Conservation (phyloP, 2,797 vertebrate genomes). For the Poeciliopsis paucimaculata region DNA sequence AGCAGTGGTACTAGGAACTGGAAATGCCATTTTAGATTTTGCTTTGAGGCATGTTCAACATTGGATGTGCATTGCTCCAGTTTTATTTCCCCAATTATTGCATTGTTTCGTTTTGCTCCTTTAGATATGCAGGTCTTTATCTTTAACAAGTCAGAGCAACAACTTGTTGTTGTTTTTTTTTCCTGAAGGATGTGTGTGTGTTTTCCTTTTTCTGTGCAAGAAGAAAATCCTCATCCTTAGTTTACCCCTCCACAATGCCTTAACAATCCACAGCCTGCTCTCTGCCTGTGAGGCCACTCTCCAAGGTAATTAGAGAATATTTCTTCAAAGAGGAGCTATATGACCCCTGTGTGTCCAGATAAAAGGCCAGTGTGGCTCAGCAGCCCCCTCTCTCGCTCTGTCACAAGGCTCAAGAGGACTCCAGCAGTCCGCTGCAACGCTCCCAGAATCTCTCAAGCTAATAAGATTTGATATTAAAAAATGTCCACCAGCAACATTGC, state of each 20-base stretch:
- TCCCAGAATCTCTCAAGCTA: constrained; percentile 78
- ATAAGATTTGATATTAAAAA: constrained; percentile 86
- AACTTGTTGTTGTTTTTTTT: constrained; percentile 18
- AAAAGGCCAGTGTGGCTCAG: constrained; percentile 80
- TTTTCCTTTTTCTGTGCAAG: constrained; percentile 45
- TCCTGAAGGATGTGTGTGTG: constrained; percentile 5
- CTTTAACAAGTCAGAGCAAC: constrained; percentile 68
- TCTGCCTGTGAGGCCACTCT: constrained; percentile 81
- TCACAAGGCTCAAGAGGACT: constrained; percentile 79
- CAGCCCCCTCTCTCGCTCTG: constrained; percentile 64
- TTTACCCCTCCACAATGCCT: constrained; percentile 77
- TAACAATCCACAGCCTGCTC: constrained; percentile 75
- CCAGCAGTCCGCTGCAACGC: constrained; percentile 73
- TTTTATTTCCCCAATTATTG: constrained; percentile 36
- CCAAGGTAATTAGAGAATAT: constrained; percentile 87
- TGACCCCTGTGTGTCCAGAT: constrained; percentile 81
- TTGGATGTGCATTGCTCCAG: constrained; percentile 17
- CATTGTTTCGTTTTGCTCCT: constrained; percentile 56
- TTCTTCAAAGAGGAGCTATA: constrained; percentile 86
- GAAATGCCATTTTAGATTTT: not conserved
- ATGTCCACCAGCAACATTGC: constrained; percentile 77
- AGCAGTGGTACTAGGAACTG: constrained; percentile 9
- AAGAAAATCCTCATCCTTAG: constrained; percentile 79
- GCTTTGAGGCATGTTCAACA: constrained; percentile 31
- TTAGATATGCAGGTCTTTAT: constrained; percentile 58